Base-by-base conservation (phyloP, 2,888 invertebrate genomes). In the Hyposoter didymator region DNA sequence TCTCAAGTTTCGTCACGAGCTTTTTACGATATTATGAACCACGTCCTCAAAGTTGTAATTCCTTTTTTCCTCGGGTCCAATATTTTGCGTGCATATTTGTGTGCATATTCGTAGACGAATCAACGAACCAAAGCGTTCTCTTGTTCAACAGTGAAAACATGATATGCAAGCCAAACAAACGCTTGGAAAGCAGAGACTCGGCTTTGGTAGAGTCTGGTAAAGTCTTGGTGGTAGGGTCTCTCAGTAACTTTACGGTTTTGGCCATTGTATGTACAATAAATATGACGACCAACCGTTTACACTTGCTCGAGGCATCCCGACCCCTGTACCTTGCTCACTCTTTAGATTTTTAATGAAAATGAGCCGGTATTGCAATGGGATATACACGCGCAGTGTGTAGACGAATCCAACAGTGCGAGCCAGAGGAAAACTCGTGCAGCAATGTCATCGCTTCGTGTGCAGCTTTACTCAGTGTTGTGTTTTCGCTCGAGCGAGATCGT, bases 321-420 rank as follows among this genome's bases (percentile, higher is more conserved):
- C 7, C 28, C 76, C 52, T 80, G 22, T 22, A 80, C 81, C 79
- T 69, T 22, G 12, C 59, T n/a, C 32, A n/a, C n/a, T 84, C 86
- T 84, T 87, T 90, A 85, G 87, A 89, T 91, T 91, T 90, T 91
- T 92, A 91, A 91, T 90, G 90, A 90, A 90, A 90, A 88, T 89
- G 90, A 90, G 91, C 91, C 89, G 90, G 88, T 78, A 82, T 82
- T 72, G 59, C 75, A 47, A 78, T 49, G 70, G 49, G 66, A 73
- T 47, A n/a, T 73, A 73, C 28, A 17, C 43, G 17, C 43, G 17
- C 45, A 19, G 39, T 43, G 8, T 75, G 59, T 47, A 32, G n/a
- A 19, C 35, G 52, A 64, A 64, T 28, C 47, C 72, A 72, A 52
- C 64, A 22, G 35, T 69, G 43, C 78, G 28, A 64, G 19, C 69